phyloP scores from a whole-genome alignment of 2,113 vertebrate species.

The Ancistrus triradiatus region DNA sequence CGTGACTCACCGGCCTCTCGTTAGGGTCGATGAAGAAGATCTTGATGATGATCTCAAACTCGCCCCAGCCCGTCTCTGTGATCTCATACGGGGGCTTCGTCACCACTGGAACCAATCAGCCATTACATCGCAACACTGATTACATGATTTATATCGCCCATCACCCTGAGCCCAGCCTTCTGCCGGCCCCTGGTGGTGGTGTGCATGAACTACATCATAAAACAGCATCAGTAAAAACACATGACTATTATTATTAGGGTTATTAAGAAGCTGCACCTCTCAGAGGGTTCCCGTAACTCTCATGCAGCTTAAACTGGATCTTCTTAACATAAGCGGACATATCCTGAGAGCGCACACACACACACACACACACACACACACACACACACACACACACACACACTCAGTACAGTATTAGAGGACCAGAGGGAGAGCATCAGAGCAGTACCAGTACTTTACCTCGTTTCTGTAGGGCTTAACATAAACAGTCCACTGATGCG shows the following conservation, averaged over 20 bases:
- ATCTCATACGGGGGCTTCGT: conserved; percentile 98
- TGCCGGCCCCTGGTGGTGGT: too few relatives aligned
- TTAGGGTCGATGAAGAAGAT: conserved; percentile 99
- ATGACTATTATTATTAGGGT: too few relatives aligned
- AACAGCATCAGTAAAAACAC: too few relatives aligned
- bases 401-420: neutral
- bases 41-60: conserved; percentile 98
- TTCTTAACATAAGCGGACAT: conserved; percentile 99
- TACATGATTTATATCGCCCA: too few relatives aligned
- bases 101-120: conserved; percentile 74
- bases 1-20: conserved; percentile 86
- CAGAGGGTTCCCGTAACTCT: conserved; percentile 94
- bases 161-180: too few relatives aligned
- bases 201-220: too few relatives aligned
- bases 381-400: neutral
- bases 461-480: conserved; percentile 96
- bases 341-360: conserved; percentile 67
- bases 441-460: conserved; percentile 62
- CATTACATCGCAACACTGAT: neutral
- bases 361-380: neutral
- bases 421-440: too few relatives aligned
- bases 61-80: conserved; percentile 97
- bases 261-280: conserved; percentile 78
- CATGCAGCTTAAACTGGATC: conserved; percentile 97
- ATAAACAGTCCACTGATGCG: conserved; percentile 97